Base-by-base conservation (phyloP, 1,140 invertebrate species). In the Sycophila sp. region DNA sequence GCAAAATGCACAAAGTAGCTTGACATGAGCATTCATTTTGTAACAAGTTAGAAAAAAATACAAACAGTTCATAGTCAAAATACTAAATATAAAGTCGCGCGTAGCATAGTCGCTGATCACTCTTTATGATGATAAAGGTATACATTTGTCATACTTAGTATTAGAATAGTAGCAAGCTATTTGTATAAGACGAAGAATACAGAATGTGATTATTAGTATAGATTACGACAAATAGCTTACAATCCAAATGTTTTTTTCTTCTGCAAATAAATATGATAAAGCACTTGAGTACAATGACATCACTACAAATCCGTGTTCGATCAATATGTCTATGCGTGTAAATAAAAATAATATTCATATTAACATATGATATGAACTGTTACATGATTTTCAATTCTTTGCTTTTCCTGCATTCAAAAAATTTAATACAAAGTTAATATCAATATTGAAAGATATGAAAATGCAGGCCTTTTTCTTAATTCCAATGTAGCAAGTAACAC, bases 191-290 rank as follows among this genome's bases (percentile, higher is more conserved):
- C 19, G 30, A 62, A 53, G 32, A 64, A 62, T 55, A 69, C 34
- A 63, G 17, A n/a, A 69, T 19, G 49, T 62, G 56, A 62, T 69
- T 63, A 62, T 62, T 63, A 63, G 36, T 34, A 53, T 53, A 26
- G 49, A 45, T 69, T 60, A 60, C 17, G 19, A 69, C 66, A 60
- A 69, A 69, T 60, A 69, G 66, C 56, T 69, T 69, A 69, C 56
- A 51, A 60, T 60, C 47, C 2, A 63, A 63, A 63, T 30, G 53
- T 8, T 69, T 8, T 53, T 63, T 62, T 69, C 40, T 34, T 69
- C 26, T 10, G 26, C 60, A 36, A 55, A 62, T 63, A 17, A 53
- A 69, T 68, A 15, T 53, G 47, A 62, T 63, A 69, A 69, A 69
- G 59, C 49, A 69, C 36, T 55, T 55, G 45, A 62, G 34, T 69